Evolutionary conservation across 2,888 invertebrate species (phyloP).

Genomic region (Bibio marci): DNA sequence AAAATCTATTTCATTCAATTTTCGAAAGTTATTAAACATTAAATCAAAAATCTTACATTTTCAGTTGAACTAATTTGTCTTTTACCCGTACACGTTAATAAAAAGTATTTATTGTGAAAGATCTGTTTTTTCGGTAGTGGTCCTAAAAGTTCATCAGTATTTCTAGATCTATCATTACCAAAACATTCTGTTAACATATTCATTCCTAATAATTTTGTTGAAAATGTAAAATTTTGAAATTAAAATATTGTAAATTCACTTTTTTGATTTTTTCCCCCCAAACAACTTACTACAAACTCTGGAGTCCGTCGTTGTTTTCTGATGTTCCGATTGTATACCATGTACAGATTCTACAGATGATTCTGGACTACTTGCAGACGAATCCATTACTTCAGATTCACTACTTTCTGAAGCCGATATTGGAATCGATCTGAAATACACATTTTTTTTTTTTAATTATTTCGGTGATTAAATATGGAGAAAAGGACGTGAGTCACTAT

Average conservation of each 20-base stretch:
- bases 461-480: too few relatives aligned
- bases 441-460: too few relatives aligned
- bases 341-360: slow-evolving; percentile 29
- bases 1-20: too few relatives aligned
- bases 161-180: slow-evolving; percentile 9
- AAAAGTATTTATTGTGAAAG: slow-evolving; percentile 38
- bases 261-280: not conserved
- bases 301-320: slow-evolving; percentile 33
- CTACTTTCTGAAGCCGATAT: slow-evolving; percentile 12
- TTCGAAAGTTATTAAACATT: too few relatives aligned
- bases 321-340: slow-evolving; percentile 36
- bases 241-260: slow-evolving; percentile 1
- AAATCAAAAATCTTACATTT: too few relatives aligned
- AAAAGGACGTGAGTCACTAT: slow-evolving; percentile 8
- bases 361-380: slow-evolving; percentile 13
- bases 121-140: slow-evolving; percentile 32
- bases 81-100: slow-evolving; percentile 43
- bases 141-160: slow-evolving; percentile 28
- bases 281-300: slow-evolving; percentile 29
- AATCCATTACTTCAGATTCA: slow-evolving; percentile 20
- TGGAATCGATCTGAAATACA: too few relatives aligned
- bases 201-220: too few relatives aligned
- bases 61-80: too few relatives aligned
- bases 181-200: slow-evolving; percentile 12
- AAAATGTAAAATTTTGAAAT: not conserved